Percentiles rank a stretch among this genome's conserved stretches.
phyloP scores from a whole-genome alignment of 2,113 vertebrate genomes.

The Thomomys bottae region DNA sequence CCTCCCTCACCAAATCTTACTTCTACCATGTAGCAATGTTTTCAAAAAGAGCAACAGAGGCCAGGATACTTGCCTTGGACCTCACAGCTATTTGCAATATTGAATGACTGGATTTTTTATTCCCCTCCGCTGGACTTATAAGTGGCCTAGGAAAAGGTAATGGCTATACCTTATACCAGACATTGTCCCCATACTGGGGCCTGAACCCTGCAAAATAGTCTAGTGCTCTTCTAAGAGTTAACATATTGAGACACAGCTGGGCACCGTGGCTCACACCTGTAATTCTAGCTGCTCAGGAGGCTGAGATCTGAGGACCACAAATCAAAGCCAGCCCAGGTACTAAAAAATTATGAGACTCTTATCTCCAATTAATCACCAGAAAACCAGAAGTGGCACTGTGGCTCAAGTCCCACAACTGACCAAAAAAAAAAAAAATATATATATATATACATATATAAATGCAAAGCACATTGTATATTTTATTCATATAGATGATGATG shows the following conservation, averaged over 20 bases:
- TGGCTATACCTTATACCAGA: background rate
- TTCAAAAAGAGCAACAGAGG: slow-evolving; percentile 34
- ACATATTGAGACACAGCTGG: too few relatives aligned
- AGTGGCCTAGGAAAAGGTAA: background rate
- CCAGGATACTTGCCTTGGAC: background rate
- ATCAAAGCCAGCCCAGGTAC: too few relatives aligned
- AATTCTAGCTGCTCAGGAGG: too few relatives aligned
- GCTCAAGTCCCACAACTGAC: too few relatives aligned
- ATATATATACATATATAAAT: too few relatives aligned
- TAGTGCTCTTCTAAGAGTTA: background rate
- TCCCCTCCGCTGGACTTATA: background rate
- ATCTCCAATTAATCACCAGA: too few relatives aligned
- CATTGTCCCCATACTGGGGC: background rate
- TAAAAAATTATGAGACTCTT: too few relatives aligned
- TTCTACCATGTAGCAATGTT: background rate
- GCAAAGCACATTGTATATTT: background rate
- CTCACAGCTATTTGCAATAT: background rate
- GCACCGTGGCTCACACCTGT: too few relatives aligned
- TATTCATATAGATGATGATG: background rate
- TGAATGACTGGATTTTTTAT: background rate
- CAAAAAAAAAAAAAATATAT: too few relatives aligned
- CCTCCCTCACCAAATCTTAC: slow-evolving; percentile 4
- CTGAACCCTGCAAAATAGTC: background rate
- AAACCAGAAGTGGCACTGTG: too few relatives aligned
- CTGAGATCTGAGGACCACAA: too few relatives aligned